These are phyloP conservation scores for Dicerorhinus sumatrensis DNA, from an alignment of 2,113 vertebrate genomes.

Conservation along the genomic window DNA sequence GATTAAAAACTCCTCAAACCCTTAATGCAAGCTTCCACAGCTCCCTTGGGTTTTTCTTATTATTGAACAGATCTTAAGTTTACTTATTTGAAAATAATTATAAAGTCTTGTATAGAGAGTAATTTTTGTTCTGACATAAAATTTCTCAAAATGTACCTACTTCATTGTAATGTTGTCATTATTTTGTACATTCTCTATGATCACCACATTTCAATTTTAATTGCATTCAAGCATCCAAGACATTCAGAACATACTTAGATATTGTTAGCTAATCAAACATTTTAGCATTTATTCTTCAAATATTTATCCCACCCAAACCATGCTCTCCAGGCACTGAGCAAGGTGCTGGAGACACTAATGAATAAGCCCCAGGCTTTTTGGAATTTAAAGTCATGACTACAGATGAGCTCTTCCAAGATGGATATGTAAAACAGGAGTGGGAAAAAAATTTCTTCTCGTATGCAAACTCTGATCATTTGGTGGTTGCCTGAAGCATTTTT, in stretches of 20 bases:
- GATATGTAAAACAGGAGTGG: not conserved
- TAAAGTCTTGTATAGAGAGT: not conserved
- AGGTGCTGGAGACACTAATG: not conserved
- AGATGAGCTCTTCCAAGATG: not conserved
- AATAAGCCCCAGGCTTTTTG: not conserved
- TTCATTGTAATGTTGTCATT: not conserved
- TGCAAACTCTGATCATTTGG: not conserved
- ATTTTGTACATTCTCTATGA: not conserved
- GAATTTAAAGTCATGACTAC: not conserved
- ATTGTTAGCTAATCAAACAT: not conserved
- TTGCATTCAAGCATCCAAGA: not conserved
- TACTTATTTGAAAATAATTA: not conserved
- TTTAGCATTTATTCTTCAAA: not conserved
- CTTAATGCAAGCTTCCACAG: not conserved
- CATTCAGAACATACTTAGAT: not conserved
- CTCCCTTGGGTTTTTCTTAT: not conserved
- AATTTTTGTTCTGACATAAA: constrained; percentile 44
- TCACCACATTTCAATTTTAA: constrained; percentile 3
- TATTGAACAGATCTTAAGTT: not conserved
- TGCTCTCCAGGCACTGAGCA: not conserved
- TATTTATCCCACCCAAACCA: not conserved
- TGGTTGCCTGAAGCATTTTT: not conserved
- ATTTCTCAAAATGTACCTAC: not conserved
- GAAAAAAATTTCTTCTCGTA: not conserved
- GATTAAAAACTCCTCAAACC: not conserved